Conservation (phyloP, 1,140 invertebrate genomes). For the Popillia japonica region DNA sequence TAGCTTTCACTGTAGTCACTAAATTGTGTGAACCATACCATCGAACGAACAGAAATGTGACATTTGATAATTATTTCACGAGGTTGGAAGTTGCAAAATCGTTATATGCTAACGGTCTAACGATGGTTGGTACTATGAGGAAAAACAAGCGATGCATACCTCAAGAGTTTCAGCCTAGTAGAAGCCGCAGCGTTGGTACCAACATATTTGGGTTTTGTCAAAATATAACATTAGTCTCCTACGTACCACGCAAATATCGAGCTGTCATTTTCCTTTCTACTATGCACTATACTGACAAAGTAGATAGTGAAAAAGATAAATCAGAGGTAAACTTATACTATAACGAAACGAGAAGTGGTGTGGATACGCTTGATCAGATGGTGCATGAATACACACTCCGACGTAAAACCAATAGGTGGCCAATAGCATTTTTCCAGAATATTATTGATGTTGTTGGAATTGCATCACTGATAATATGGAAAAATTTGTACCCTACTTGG, state of each 20-base stretch:
- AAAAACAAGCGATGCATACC: slow-evolving; percentile 15
- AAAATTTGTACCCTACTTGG: slow-evolving; percentile 31
- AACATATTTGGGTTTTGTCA: slow-evolving; percentile 40
- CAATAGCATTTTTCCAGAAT: slow-evolving; percentile 22
- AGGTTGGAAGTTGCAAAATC: slow-evolving; percentile 39
- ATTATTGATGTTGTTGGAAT: slow-evolving; percentile 19
- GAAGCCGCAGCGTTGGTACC: background rate
- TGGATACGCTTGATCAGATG: too few relatives aligned
- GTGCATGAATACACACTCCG: background rate
- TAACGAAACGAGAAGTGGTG: too few relatives aligned
- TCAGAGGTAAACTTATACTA: too few relatives aligned
- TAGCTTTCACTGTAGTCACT: slow-evolving; percentile 35
- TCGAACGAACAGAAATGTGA: slow-evolving; percentile 39
- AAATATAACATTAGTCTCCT: slow-evolving; percentile 41
- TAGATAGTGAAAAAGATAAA: too few relatives aligned
- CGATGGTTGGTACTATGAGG: slow-evolving; percentile 38
- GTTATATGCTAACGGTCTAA: slow-evolving; percentile 36
- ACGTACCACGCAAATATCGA: slow-evolving; percentile 30
- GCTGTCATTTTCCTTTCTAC: background rate
- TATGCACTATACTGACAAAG: too few relatives aligned
- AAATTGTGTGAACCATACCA: slow-evolving; percentile 41
- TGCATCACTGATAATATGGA: slow-evolving; percentile 37
- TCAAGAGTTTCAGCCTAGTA: background rate
- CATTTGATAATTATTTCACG: slow-evolving; percentile 43
- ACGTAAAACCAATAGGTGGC: slow-evolving; percentile 23